Conservation (phyloP, 2,797 vertebrate genomes). For the Euphonia xanthogaster region DNA sequence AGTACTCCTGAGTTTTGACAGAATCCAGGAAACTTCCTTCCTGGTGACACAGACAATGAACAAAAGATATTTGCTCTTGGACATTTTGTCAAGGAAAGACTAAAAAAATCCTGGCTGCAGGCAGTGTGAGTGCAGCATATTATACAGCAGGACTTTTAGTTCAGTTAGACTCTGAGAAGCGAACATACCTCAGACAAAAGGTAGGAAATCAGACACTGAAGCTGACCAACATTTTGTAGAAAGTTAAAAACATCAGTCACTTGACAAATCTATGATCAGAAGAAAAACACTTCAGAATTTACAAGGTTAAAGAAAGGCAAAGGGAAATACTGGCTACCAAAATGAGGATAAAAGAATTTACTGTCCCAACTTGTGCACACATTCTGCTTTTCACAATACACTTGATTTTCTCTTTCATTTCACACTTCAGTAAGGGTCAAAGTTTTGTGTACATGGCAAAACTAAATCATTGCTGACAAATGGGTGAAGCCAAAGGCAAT, state of each 20-base stretch:
- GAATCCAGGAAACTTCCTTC: background rate
- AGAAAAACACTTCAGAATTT: background rate
- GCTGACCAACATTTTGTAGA: background rate
- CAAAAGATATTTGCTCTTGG: background rate
- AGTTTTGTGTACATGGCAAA: background rate
- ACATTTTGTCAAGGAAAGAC: background rate
- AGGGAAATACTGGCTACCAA: background rate
- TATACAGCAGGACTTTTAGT: background rate
- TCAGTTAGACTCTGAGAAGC: background rate
- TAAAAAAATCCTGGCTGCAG: background rate
- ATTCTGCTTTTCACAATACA: background rate
- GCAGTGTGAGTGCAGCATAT: background rate
- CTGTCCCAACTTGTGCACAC: background rate
- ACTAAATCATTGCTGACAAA: slow-evolving; percentile 23
- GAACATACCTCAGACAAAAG: background rate
- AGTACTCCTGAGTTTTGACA: background rate
- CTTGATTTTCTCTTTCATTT: background rate
- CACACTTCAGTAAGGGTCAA: background rate
- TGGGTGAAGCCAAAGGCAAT: background rate
- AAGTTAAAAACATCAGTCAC: background rate
- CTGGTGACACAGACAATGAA: background rate
- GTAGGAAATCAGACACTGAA: background rate
- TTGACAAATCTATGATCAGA: background rate
- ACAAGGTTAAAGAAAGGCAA: background rate
- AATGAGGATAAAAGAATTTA: background rate